These are phyloP conservation scores for Amiota minor DNA, from an alignment of 2,888 invertebrate species.

Conservation along the genomic window DNA sequence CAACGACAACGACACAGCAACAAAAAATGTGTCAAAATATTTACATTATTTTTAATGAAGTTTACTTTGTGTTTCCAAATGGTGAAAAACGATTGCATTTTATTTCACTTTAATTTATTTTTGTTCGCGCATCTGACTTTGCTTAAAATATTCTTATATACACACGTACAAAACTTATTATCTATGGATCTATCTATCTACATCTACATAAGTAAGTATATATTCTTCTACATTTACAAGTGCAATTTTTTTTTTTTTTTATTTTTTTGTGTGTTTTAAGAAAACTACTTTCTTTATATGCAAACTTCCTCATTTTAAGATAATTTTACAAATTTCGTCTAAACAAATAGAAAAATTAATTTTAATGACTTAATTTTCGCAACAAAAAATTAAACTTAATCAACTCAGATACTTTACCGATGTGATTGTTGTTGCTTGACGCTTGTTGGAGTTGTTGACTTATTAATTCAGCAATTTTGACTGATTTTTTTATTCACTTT, in stretches of 20 bases:
- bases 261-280: conserved; percentile 7
- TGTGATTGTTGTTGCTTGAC: conserved; percentile 67
- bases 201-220: no score
- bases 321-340: conserved; percentile 31
- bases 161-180: conserved; percentile 28
- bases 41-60: conserved; percentile 65
- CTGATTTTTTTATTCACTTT: conserved; percentile 44
- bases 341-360: conserved; percentile 37
- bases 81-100: not conserved
- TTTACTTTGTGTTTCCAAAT: conserved; percentile 50
- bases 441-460: conserved; percentile 58
- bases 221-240: no score
- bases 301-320: conserved; percentile 14
- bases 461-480: conserved; percentile 68
- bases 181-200: no score
- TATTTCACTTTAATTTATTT: not conserved
- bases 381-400: conserved; percentile 35
- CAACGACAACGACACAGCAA: not conserved
- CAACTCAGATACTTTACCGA: conserved; percentile 51
- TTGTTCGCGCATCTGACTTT: conserved; percentile 46
- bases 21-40: conserved; percentile 58
- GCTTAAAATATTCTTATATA: conserved; percentile 53
- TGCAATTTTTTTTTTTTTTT: conserved; percentile 27
- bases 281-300: no score
- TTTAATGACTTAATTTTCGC: not conserved